phyloP scores from a whole-genome alignment of 1,140 invertebrate genomes.

The Caenorhabditis remanei region DNA sequence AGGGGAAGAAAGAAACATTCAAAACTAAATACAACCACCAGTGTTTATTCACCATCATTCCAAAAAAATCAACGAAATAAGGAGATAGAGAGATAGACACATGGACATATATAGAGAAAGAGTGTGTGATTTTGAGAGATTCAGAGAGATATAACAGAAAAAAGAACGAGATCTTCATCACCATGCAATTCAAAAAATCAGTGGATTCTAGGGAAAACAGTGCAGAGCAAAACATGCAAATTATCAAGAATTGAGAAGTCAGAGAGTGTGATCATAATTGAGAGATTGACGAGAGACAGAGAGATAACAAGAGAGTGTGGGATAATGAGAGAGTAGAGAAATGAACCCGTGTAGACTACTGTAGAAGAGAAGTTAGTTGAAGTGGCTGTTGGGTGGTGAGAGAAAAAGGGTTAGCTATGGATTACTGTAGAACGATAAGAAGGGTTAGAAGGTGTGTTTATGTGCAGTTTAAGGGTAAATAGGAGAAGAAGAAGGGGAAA shows the following conservation, averaged over 20 bases:
- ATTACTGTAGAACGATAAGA: background rate
- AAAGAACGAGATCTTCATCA: background rate
- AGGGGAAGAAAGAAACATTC: conserved; percentile 35
- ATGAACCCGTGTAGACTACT: background rate
- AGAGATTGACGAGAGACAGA: background rate
- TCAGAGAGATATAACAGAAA: background rate
- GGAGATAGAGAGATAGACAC: background rate
- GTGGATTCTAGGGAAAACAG: conserved; percentile 23
- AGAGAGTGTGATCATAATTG: too few relatives aligned
- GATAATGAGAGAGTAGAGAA: conserved; percentile 35
- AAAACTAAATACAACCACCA: conserved; percentile 53
- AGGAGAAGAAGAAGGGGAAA: conserved; percentile 1
- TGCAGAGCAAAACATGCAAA: conserved; percentile 25
- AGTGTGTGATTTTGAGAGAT: conserved; percentile 15
- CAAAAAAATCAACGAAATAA: conserved; percentile 25
- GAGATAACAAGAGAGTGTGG: conserved; percentile 19
- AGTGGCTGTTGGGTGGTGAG: background rate
- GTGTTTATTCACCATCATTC: conserved; percentile 54
- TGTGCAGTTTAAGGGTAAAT: background rate
- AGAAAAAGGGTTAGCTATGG: background rate
- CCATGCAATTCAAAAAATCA: conserved; percentile 19
- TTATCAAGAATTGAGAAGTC: too few relatives aligned
- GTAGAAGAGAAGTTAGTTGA: background rate
- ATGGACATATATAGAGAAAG: background rate
- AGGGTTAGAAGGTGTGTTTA: background rate